Percentiles rank a stretch among this genome's conserved stretches.
Conservation (phyloP, 2,113 vertebrate species). For the Crotophaga sulcirostris region DNA sequence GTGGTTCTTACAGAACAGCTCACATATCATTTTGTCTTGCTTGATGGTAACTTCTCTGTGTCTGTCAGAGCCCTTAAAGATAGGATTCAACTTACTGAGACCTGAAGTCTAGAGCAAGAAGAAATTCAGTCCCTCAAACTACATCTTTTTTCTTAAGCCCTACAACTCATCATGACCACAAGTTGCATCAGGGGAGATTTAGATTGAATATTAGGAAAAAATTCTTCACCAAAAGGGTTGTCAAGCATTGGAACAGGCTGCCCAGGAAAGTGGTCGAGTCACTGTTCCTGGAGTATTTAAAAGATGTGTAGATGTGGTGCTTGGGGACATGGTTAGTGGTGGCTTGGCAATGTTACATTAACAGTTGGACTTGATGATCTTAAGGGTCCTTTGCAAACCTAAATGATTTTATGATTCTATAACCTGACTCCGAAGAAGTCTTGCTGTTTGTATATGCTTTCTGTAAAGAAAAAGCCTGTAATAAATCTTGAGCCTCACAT, state of each 20-base stretch:
- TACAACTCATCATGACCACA: neutral
- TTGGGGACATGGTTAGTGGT: neutral
- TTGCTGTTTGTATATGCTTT: neutral
- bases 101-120: neutral
- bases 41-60: neutral
- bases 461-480: neutral
- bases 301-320: accelerated
- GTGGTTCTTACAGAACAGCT: neutral
- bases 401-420: neutral
- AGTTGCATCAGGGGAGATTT: neutral
- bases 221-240: neutral
- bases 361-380: accelerated
- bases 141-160: neutral
- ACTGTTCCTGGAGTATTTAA: neutral
- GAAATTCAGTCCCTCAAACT: neutral
- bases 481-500: neutral
- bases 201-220: neutral
- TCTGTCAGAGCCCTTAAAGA: neutral
- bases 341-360: neutral
- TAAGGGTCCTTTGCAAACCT: neutral
- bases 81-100: neutral
- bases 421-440: neutral
- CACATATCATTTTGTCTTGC: neutral
- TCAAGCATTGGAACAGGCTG: neutral
- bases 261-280: neutral